phyloP scores from a whole-genome alignment of 2,113 vertebrate genomes.

The Tylochromis polylepis region DNA sequence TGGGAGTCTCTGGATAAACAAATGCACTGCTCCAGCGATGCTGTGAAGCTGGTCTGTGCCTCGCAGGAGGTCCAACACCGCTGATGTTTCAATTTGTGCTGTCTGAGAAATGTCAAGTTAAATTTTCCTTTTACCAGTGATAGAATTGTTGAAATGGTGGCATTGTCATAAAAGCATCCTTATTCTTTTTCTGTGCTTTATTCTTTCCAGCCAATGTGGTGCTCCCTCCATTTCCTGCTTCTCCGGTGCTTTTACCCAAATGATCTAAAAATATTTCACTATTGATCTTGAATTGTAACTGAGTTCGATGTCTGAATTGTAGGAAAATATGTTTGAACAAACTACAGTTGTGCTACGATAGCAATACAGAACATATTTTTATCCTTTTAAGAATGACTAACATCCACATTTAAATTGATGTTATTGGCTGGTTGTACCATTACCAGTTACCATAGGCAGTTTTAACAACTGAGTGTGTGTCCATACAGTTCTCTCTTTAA shows the following conservation, averaged over 20 bases:
- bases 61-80: neutral
- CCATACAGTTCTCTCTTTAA: neutral
- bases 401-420: neutral
- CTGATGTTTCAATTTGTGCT: conserved; percentile 46
- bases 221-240: neutral
- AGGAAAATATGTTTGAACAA: neutral
- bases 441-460: neutral
- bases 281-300: neutral
- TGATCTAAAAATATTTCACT: neutral
- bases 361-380: neutral
- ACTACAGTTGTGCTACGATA: neutral
- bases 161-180: neutral
- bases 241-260: neutral
- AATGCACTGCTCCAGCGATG: conserved; percentile 25
- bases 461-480: neutral
- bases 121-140: conserved; percentile 8
- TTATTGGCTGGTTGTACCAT: neutral
- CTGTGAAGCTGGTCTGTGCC: neutral
- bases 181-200: neutral
- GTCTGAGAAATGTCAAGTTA: conserved; percentile 39
- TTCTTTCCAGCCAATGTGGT: neutral
- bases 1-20: conserved; percentile 40
- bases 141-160: conserved; percentile 25
- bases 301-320: neutral
- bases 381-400: neutral